Percentiles rank a stretch among this genome's conserved stretches.
phyloP scores from a whole-genome alignment of 2,888 invertebrate genomes.

The Anorthoa munda region DNA sequence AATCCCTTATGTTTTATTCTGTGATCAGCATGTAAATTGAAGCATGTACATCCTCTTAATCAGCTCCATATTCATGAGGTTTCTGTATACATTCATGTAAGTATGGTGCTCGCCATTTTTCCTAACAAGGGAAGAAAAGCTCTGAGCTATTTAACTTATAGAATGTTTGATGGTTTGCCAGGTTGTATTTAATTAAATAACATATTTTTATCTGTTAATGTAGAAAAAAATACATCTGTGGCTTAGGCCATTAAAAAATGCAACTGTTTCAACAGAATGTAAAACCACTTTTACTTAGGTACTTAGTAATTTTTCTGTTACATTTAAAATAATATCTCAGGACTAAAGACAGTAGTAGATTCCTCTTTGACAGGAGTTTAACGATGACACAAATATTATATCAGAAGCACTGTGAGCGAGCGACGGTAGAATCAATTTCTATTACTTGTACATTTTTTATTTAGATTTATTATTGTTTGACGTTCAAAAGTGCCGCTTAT shows the following conservation, averaged over 20 bases:
- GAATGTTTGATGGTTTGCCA: background rate
- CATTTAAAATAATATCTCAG: background rate
- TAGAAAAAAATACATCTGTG: background rate
- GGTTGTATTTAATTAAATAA: background rate
- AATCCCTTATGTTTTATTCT: slow-evolving; percentile 55
- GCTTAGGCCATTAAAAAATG: background rate
- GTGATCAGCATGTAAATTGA: slow-evolving; percentile 54
- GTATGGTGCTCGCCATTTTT: slow-evolving; percentile 41
- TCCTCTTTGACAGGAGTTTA: too few species aligned
- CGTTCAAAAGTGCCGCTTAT: too few species aligned
- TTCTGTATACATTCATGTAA: slow-evolving; percentile 46
- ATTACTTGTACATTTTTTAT: too few species aligned
- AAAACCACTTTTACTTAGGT: background rate
- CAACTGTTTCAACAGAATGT: background rate
- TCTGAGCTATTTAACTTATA: slow-evolving; percentile 13
- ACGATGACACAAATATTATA: too few species aligned
- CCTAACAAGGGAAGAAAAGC: slow-evolving; percentile 22
- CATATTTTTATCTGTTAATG: background rate
- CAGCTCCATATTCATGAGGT: slow-evolving; percentile 57
- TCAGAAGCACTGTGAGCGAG: too few species aligned
- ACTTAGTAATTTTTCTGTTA: background rate
- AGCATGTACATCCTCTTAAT: slow-evolving; percentile 56
- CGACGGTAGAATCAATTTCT: too few species aligned
- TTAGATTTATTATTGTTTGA: too few species aligned
- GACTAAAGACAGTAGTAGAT: too few species aligned